Base-by-base conservation (phyloP, 2,888 invertebrate genomes). In the Apocheima hispidaria region DNA sequence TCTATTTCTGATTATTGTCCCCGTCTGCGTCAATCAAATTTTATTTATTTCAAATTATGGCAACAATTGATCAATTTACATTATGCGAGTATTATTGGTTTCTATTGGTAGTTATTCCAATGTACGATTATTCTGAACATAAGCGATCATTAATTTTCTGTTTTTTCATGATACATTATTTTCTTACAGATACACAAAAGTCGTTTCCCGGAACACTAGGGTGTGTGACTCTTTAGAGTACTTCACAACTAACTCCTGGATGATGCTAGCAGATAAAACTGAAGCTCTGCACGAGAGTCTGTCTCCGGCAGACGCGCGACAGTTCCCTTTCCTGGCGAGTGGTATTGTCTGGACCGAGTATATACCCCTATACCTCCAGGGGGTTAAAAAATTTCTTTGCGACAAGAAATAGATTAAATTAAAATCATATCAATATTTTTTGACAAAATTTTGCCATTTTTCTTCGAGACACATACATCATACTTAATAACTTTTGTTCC, bases 141-240 rank as follows among this genome's bases (percentile, higher is more conserved):
- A n/a, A n/a, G n/a, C n/a, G n/a, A n/a, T n/a, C n/a, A n/a, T n/a
- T n/a, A n/a, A n/a, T n/a, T n/a, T n/a, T n/a, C n/a, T n/a, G n/a
- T n/a, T n/a, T n/a, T n/a, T n/a, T n/a, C n/a, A n/a, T n/a, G n/a
- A n/a, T n/a, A n/a, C n/a, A n/a, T 36, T 16, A 14, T 43, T 9
- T 28, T n/a, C n/a, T 51, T 51, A 30, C 51, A 51, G 51, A 7
- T 51, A 51, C 30, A 38, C 26, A 4, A 51, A 51, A 28, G 5
- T 51, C 3, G 2, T 40, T 1, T 23, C 40, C 5, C 40, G 30
- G 7, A n/a, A 4, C n/a, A n/a, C 30, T 5, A 28, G n/a, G 30
- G 26, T 51, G 7, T 30, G 51, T 20, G 20, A 40, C 9, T 14
- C n/a, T 0, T 12, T 51, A 4, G 28, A 51, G 6, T 40, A 40